These are phyloP conservation scores for Hypanus sabinus DNA, from an alignment of 2,113 vertebrate species.

Conservation along the genomic window DNA sequence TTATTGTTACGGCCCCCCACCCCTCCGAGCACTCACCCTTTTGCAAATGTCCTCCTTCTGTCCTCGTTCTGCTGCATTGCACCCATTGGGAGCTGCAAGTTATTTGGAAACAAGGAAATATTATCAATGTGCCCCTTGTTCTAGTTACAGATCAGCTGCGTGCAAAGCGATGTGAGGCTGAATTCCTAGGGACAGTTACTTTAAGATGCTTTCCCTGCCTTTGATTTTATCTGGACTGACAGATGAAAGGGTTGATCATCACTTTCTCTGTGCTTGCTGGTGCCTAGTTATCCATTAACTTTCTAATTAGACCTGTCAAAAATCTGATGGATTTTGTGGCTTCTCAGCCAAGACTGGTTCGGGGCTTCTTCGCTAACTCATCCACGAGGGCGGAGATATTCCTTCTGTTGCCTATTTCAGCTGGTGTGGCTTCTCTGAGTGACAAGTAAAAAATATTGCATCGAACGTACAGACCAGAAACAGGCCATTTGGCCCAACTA, in stretches of 20 bases:
- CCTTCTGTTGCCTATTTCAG: background rate
- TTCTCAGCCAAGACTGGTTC: background rate
- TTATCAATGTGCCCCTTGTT: background rate
- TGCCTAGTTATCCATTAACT: conserved; percentile 14
- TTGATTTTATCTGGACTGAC: conserved; percentile 15
- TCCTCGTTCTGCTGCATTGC: background rate
- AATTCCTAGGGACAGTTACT: background rate
- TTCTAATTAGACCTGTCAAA: conserved; percentile 21
- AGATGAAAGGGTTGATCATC: background rate
- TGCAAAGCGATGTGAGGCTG: background rate
- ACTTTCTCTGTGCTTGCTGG: background rate
- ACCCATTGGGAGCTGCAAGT: background rate
- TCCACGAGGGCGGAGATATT: too few relatives aligned
- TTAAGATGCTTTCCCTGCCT: background rate
- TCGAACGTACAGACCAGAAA: background rate
- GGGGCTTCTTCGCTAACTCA: background rate
- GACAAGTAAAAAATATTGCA: background rate
- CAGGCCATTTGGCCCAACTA: background rate
- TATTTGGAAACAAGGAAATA: background rate
- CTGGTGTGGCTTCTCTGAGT: background rate
- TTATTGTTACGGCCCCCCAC: background rate
- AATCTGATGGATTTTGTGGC: background rate
- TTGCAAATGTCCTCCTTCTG: background rate
- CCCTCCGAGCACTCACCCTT: background rate
- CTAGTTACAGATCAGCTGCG: background rate